Conservation (phyloP, 1,140 invertebrate species). For the Cepaea nemoralis region DNA sequence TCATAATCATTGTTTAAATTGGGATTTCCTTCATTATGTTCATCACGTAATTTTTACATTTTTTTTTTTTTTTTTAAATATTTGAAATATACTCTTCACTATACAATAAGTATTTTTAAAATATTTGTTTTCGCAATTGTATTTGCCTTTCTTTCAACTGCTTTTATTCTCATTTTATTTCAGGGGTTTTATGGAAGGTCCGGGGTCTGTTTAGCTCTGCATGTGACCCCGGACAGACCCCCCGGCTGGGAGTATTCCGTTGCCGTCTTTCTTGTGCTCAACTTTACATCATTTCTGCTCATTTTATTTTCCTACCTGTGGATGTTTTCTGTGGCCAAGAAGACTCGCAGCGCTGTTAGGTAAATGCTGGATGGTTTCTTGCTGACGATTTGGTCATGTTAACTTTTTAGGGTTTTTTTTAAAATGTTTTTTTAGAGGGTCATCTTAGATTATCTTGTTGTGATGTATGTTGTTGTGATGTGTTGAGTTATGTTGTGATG, state of each 20-base stretch:
- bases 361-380: not conserved
- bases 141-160: too few species aligned
- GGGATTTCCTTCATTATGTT: too few species aligned
- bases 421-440: not conserved
- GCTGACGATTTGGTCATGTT: not conserved
- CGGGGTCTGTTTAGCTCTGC: constrained; percentile 76
- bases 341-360: constrained; percentile 59
- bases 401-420: not conserved
- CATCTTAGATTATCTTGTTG: not conserved
- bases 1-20: too few species aligned
- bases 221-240: constrained; percentile 75
- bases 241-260: constrained; percentile 78
- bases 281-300: constrained; percentile 74
- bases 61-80: too few species aligned
- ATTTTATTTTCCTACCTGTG: constrained; percentile 76
- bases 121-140: too few species aligned
- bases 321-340: constrained; percentile 75
- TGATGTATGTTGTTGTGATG: too few species aligned
- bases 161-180: too few species aligned
- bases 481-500: too few species aligned
- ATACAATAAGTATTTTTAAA: too few species aligned
- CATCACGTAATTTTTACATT: too few species aligned
- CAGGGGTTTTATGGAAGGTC: constrained; percentile 76
- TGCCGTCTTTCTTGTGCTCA: constrained; percentile 75
- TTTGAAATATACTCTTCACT: too few species aligned